Conservation (phyloP, 2,797 vertebrate genomes). For the Argentina silus region DNA sequence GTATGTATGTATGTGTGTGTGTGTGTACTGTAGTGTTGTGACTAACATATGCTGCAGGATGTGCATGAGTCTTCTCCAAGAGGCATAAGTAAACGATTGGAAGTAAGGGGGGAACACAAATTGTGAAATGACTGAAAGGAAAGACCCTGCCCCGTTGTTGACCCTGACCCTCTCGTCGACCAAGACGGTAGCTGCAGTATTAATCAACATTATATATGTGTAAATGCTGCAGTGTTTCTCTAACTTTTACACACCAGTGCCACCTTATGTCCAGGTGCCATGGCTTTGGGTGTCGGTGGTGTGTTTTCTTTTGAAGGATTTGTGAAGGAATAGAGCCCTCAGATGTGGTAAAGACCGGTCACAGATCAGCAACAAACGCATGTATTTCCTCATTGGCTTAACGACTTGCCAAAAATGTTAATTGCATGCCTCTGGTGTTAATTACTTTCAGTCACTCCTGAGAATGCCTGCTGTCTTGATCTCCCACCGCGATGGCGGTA, state of each 20-base stretch:
- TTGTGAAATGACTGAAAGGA: not conserved
- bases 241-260: no score
- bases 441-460: conserved; percentile 41
- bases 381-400: conserved; percentile 29
- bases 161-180: not conserved
- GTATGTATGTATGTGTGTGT: conserved; percentile 2
- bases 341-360: conserved; percentile 43
- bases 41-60: no score
- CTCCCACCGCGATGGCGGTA: not conserved
- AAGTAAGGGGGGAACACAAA: not conserved
- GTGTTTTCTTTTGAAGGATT: conserved; percentile 15
- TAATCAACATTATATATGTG: no score
- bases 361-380: conserved; percentile 44
- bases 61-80: no score
- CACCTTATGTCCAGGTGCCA: conserved; percentile 21
- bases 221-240: no score
- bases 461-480: conserved; percentile 8
- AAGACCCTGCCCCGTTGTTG: not conserved
- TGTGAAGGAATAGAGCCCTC: not conserved
- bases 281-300: conserved; percentile 15
- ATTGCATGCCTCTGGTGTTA: conserved; percentile 50
- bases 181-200: no score
- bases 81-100: not conserved
- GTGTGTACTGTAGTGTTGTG: not conserved
- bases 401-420: conserved; percentile 39